These are phyloP conservation scores for Prenolepis imparis DNA, from an alignment of 2,888 invertebrate genomes.

Conservation along the genomic window DNA sequence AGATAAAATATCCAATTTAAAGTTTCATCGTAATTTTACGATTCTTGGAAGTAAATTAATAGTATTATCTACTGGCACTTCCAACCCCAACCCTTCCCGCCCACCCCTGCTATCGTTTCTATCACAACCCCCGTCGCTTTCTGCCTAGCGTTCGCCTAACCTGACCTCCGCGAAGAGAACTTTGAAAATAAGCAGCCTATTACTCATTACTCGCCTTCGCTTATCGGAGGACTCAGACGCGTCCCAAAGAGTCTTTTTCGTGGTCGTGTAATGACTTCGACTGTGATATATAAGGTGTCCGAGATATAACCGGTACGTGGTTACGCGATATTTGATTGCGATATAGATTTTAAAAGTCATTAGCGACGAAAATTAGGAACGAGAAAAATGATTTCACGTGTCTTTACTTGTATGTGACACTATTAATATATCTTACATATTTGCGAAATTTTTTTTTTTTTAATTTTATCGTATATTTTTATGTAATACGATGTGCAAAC, in stretches of 20 bases:
- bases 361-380: conserved; percentile 41
- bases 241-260: conserved; percentile 61
- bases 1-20: conserved; percentile 84
- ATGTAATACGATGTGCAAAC: not conserved
- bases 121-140: conserved; percentile 49
- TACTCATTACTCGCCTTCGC: conserved; percentile 79
- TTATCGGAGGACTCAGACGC: conserved; percentile 68
- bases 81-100: conserved; percentile 31
- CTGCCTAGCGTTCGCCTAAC: conserved; percentile 32
- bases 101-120: conserved; percentile 35
- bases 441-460: conserved; percentile 1
- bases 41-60: conserved; percentile 85
- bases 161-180: conserved; percentile 70
- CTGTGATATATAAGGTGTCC: conserved; percentile 50
- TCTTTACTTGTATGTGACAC: not conserved
- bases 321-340: not conserved
- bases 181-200: conserved; percentile 83
- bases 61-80: conserved; percentile 81
- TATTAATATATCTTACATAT: not conserved
- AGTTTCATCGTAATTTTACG: conserved; percentile 85
- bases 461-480: not conserved
- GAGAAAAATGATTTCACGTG: not conserved
- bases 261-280: conserved; percentile 50
- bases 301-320: conserved; percentile 46
- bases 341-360: conserved; percentile 39